Percentiles rank a stretch among this genome's conserved stretches.
phyloP scores from a whole-genome alignment of 2,797 vertebrate species.

The Microctenopoma lineatum region DNA sequence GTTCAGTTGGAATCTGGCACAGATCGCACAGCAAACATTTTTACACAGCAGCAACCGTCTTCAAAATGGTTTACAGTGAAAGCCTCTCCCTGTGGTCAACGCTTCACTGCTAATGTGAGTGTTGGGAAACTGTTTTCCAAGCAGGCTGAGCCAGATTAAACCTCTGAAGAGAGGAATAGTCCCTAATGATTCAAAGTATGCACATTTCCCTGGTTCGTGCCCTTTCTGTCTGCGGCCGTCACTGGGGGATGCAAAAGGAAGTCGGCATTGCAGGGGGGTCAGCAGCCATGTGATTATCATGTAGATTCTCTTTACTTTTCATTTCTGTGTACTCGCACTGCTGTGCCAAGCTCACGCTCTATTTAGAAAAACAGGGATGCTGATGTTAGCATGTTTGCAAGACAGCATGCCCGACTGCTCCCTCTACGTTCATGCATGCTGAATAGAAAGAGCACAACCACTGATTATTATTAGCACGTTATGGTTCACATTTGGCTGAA shows the following conservation, averaged over 20 bases:
- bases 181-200: conserved; percentile 51
- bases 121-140: conserved; percentile 58
- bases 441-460: neutral
- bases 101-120: conserved; percentile 57
- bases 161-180: conserved; percentile 44
- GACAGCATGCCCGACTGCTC: neutral
- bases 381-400: neutral
- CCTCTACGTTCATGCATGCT: neutral
- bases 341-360: neutral
- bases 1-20: conserved; percentile 61
- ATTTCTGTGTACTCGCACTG: neutral
- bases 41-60: conserved; percentile 58
- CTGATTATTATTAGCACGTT: neutral
- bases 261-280: conserved; percentile 30
- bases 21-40: conserved; percentile 58
- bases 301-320: conserved; percentile 41
- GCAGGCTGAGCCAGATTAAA: conserved; percentile 52
- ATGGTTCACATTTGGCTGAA: neutral
- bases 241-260: conserved; percentile 70
- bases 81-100: conserved; percentile 49
- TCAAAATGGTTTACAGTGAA: conserved; percentile 55
- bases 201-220: conserved; percentile 54
- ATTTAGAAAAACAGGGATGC: conserved; percentile 21
- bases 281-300: conserved; percentile 42
- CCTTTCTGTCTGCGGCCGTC: conserved; percentile 53